A percentile compares a stretch with the other conserved stretches of the same genome.
phyloP scores from a whole-genome alignment of 1,140 invertebrate genomes.

The Zaprionus inermis region DNA sequence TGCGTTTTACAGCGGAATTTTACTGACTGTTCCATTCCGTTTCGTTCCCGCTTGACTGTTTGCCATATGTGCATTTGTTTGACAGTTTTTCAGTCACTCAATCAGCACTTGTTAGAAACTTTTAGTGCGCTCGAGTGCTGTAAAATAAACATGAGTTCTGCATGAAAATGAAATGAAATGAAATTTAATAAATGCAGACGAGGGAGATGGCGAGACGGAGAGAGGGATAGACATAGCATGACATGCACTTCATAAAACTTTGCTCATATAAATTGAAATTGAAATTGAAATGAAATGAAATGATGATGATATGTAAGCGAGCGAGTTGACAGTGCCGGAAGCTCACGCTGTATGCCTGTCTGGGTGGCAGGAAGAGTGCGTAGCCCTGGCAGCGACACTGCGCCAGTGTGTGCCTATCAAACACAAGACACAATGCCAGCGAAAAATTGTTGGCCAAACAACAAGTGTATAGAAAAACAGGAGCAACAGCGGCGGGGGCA shows the following conservation, averaged over 20 bases:
- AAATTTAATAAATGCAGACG: slow-evolving; percentile 75
- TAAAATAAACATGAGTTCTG: slow-evolving; percentile 76
- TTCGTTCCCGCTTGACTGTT: slow-evolving; percentile 2
- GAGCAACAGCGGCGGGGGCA: background rate
- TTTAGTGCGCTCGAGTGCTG: slow-evolving; percentile 63
- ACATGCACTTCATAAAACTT: slow-evolving; percentile 81
- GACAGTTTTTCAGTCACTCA: slow-evolving; percentile 74
- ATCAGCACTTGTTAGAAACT: slow-evolving; percentile 78
- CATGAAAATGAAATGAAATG: slow-evolving; percentile 75
- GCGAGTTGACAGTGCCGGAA: slow-evolving; percentile 42
- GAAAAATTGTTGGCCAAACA: slow-evolving; percentile 74
- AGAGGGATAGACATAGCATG: slow-evolving; percentile 56
- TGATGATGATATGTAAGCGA: slow-evolving; percentile 58
- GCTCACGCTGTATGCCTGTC: slow-evolving; percentile 25
- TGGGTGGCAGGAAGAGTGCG: background rate
- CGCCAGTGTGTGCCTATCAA: slow-evolving; percentile 49
- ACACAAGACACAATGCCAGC: slow-evolving; percentile 58
- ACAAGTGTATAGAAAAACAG: slow-evolving; percentile 60
- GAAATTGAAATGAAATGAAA: slow-evolving; percentile 75
- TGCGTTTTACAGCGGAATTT: slow-evolving; percentile 55
- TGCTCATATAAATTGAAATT: slow-evolving; percentile 81
- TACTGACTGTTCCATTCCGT: slow-evolving; percentile 6
- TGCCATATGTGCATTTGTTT: slow-evolving; percentile 51
- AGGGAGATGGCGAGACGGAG: background rate
- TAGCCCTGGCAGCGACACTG: slow-evolving; percentile 1